Evolutionary conservation across 2,113 vertebrate species (phyloP).

Genomic region (Cyprinodon brontotheroides): DNA sequence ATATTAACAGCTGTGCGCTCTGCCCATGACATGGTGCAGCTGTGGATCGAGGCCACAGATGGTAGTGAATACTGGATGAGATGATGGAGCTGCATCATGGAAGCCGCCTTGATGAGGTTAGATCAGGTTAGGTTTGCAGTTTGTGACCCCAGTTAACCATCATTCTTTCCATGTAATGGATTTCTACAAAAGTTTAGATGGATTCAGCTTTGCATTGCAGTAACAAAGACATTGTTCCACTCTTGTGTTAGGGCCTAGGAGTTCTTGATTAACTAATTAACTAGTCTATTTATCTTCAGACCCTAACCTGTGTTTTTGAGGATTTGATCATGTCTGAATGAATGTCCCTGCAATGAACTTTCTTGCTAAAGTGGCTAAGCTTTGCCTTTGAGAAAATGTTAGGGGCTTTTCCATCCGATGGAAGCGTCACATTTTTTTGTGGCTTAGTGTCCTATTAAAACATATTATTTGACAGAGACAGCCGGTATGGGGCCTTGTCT

Average conservation of each 20-base stretch:
- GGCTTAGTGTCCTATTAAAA: no score
- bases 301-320: no score
- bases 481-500: no score
- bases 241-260: neutral
- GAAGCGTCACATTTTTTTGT: no score
- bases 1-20: conserved; percentile 45
- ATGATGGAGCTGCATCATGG: conserved; percentile 42
- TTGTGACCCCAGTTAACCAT: conserved; percentile 30
- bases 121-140: conserved; percentile 35
- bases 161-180: neutral
- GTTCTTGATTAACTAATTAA: neutral
- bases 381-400: no score
- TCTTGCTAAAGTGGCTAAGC: no score
- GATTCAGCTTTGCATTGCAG: neutral
- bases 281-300: neutral
- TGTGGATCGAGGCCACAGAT: conserved; percentile 52
- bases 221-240: no score
- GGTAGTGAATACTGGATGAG: conserved; percentile 70
- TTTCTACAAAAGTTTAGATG: neutral
- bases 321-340: no score
- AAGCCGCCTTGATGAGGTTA: conserved; percentile 33
- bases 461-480: no score
- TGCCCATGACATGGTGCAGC: conserved; percentile 17
- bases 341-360: no score
- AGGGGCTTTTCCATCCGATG: no score